These are phyloP conservation scores for Pomacea maculata DNA, from an alignment of 1,140 invertebrate species.

Conservation along the genomic window DNA sequence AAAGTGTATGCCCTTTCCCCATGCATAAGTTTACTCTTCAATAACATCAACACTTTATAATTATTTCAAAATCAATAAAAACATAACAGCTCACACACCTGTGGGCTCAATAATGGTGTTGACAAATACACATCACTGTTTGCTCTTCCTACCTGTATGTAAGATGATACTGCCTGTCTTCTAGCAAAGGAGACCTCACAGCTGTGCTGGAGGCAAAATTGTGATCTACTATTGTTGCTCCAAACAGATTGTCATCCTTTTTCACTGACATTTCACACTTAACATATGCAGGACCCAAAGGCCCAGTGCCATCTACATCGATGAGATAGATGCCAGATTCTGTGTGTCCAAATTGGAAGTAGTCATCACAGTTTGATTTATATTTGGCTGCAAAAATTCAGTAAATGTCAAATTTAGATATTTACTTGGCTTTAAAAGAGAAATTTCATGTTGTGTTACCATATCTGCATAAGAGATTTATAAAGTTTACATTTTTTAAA, in stretches of 20 bases:
- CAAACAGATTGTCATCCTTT: conserved; percentile 73
- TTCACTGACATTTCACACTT: conserved; percentile 87
- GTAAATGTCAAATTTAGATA: conserved; percentile 2
- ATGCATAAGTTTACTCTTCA: too few species aligned
- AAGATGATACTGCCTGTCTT: conserved; percentile 46
- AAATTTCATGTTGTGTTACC: neutral
- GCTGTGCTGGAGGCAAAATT: conserved; percentile 74
- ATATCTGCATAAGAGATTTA: neutral
- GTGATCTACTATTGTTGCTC: conserved; percentile 90
- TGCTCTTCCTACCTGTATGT: conserved; percentile 48
- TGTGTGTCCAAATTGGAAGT: conserved; percentile 83
- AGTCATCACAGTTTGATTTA: conserved; percentile 89
- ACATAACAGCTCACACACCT: too few species aligned
- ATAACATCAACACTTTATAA: too few species aligned
- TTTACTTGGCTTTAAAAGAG: neutral
- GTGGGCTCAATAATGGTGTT: too few species aligned
- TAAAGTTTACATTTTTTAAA: neutral
- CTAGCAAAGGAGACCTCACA: conserved; percentile 37
- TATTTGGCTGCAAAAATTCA: conserved; percentile 74
- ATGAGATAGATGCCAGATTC: conserved; percentile 88
- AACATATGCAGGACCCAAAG: conserved; percentile 87
- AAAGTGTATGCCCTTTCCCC: too few species aligned
- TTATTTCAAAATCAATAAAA: too few species aligned
- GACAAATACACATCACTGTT: neutral
- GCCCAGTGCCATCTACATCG: conserved; percentile 92